A percentile compares a stretch with the other conserved stretches of the same genome.
Conservation (phyloP, 2,888 invertebrate species). For the Globia sparganii region DNA sequence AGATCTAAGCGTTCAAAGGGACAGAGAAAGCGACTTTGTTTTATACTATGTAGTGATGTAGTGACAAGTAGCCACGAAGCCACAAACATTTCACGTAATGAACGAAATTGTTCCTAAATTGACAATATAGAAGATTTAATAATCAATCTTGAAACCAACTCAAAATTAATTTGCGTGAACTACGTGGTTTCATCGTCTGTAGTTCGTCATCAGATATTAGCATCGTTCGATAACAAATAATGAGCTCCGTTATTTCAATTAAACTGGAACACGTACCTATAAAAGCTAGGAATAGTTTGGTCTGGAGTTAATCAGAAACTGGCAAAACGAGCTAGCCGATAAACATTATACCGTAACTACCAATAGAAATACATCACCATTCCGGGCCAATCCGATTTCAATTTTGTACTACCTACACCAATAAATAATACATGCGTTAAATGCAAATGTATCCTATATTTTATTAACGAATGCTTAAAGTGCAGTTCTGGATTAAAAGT, state of each 20-base stretch:
- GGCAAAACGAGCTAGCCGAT: conserved; percentile 43
- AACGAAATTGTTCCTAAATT: conserved; percentile 19
- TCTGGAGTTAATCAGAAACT: conserved; percentile 56
- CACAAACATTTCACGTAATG: conserved; percentile 22
- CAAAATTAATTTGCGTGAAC: conserved; percentile 36
- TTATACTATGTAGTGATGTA: no score
- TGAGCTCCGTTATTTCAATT: conserved; percentile 44
- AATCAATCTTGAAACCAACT: conserved; percentile 31
- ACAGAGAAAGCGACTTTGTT: no score
- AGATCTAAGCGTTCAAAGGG: no score
- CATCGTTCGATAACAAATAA: conserved; percentile 41
- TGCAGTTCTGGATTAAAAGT: conserved; percentile 33
- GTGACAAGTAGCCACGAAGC: conserved; percentile 6
- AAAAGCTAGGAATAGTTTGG: conserved; percentile 51
- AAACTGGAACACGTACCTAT: conserved; percentile 46
- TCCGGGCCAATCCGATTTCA: conserved; percentile 39
- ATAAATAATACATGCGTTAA: conserved; percentile 32
- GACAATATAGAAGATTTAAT: conserved; percentile 28
- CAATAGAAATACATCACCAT: conserved; percentile 49
- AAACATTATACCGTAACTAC: conserved; percentile 45
- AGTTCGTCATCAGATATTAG: conserved; percentile 28
- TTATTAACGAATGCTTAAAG: conserved; percentile 40
- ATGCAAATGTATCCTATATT: conserved; percentile 39
- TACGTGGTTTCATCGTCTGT: conserved; percentile 34
- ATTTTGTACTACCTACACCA: conserved; percentile 20